phyloP scores from a whole-genome alignment of 2,113 vertebrate species.

The Sinocyclocheilus grahami region DNA sequence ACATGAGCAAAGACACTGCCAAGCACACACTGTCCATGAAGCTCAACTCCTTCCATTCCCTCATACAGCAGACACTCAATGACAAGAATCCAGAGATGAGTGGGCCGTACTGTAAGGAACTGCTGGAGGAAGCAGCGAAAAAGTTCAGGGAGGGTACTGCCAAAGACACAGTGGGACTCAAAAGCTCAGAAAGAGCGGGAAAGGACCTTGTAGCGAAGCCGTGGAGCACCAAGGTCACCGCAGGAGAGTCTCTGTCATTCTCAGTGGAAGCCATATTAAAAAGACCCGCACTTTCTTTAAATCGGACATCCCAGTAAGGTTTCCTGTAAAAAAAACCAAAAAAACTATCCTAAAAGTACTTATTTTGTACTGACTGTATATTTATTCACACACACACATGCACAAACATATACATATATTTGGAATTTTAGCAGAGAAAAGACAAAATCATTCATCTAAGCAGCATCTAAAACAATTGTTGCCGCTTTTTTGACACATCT shows the following conservation, averaged over 20 bases:
- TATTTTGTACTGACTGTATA: constrained; percentile 41
- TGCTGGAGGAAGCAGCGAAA: constrained; percentile 84
- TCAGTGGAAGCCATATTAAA: constrained; percentile 98
- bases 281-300: constrained; percentile 80
- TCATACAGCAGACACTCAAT: constrained; percentile 83
- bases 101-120: constrained; percentile 82
- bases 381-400: constrained; percentile 44
- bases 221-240: constrained; percentile 79
- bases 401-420: neutral
- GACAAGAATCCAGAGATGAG: constrained; percentile 81
- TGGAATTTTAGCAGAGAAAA: constrained; percentile 23
- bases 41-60: constrained; percentile 84
- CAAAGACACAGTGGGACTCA: constrained; percentile 80
- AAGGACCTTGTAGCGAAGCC: constrained; percentile 85
- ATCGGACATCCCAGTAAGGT: constrained; percentile 80
- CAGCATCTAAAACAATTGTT: neutral
- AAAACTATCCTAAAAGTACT: constrained; percentile 29
- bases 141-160: constrained; percentile 82
- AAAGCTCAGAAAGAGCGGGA: constrained; percentile 77
- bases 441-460: constrained; percentile 27
- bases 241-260: constrained; percentile 87
- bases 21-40: constrained; percentile 80
- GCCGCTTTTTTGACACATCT: constrained; percentile 20
- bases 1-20: constrained; percentile 80
- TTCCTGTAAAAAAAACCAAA: neutral